Conservation (phyloP, 2,113 vertebrate genomes). For the Megalops atlanticus region DNA sequence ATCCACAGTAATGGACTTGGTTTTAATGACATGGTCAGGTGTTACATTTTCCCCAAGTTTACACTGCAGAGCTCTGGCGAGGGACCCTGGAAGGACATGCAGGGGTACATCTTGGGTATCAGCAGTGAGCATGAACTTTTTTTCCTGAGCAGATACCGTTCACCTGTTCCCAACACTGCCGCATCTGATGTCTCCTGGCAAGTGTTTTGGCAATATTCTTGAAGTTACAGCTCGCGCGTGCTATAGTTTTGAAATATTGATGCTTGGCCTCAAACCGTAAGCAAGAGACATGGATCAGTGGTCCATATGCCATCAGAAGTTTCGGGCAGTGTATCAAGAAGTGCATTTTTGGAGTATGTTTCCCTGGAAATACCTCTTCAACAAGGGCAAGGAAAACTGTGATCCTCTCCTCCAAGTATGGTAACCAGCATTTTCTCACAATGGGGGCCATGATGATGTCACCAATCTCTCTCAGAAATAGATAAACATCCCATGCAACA, state of each 20-base stretch:
- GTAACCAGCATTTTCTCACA: slow-evolving; percentile 9
- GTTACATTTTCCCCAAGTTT: no score
- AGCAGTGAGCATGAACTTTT: no score
- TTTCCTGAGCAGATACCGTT: no score
- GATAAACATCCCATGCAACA: no score
- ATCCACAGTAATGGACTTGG: no score
- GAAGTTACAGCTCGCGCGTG: neutral
- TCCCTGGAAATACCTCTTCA: neutral
- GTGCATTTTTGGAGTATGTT: slow-evolving; percentile 5
- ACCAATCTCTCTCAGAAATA: no score
- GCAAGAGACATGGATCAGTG: slow-evolving; percentile 12
- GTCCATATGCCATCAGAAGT: slow-evolving; percentile 7
- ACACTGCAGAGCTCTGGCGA: no score
- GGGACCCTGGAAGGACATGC: no score
- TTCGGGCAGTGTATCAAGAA: neutral
- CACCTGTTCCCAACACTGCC: slow-evolving; percentile 22
- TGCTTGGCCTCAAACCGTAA: slow-evolving; percentile 16
- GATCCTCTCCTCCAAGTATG: slow-evolving; percentile 7
- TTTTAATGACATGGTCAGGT: no score
- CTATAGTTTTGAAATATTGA: slow-evolving; percentile 12
- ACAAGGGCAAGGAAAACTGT: neutral
- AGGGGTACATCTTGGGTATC: no score
- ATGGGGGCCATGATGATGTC: slow-evolving; percentile 18
- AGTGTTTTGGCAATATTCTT: slow-evolving; percentile 18
- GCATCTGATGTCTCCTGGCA: neutral